Percentiles rank a stretch among this genome's conserved stretches.
Evolutionary conservation across 53 echinoderm and acorn worm species (phyloP).

Genomic region (Stichopus horrens): DNA sequence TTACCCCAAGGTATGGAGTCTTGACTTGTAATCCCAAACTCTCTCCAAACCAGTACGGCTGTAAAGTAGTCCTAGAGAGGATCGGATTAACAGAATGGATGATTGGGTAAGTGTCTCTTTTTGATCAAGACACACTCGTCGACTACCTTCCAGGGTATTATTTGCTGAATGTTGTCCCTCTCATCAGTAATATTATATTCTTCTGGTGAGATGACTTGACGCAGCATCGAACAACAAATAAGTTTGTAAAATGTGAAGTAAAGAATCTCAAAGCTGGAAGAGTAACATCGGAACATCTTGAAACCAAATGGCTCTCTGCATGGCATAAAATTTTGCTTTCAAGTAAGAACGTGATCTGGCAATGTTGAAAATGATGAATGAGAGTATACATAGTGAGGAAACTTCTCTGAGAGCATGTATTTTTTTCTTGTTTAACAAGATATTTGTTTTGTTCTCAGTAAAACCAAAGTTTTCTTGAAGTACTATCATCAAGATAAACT

Average conservation of each 20-base stretch:
- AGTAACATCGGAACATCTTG: no score
- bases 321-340: background rate
- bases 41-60: constrained; percentile 72
- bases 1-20: constrained; percentile 70
- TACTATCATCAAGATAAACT: constrained; percentile 92
- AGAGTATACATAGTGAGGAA: background rate
- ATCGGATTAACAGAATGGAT: constrained; percentile 75
- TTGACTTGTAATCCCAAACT: constrained; percentile 78
- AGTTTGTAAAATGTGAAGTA: no score
- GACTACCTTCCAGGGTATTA: no score
- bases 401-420: background rate
- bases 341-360: background rate
- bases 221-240: no score
- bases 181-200: no score
- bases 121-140: no score
- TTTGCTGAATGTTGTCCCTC: no score
- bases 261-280: no score
- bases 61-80: constrained; percentile 74
- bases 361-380: background rate
- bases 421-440: background rate
- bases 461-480: constrained; percentile 98
- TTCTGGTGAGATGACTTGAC: no score
- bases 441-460: constrained; percentile 53
- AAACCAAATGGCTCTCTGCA: background rate
- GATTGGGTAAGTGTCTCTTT: constrained; percentile 69